Percentiles rank a stretch among this genome's conserved stretches.
phyloP scores from a whole-genome alignment of 2,888 invertebrate species.

The Nephrotoma appendiculata region DNA sequence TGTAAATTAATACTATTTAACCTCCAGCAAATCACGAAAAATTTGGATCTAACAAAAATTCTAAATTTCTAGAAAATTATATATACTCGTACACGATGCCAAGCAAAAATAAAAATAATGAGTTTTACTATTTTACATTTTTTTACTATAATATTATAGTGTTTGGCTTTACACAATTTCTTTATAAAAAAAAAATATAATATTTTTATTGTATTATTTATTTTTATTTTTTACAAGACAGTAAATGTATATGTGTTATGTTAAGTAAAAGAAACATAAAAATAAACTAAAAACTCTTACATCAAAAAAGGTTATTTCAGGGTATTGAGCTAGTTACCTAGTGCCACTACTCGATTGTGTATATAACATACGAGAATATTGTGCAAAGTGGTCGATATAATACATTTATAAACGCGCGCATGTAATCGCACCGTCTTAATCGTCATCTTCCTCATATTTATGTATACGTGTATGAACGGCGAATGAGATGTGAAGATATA shows the following conservation, averaged over 20 bases:
- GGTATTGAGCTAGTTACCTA: constrained; percentile 32
- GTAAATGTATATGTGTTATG: not conserved
- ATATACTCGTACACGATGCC: not conserved
- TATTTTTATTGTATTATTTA: not conserved
- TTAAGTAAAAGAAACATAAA: not conserved
- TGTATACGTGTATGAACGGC: not conserved
- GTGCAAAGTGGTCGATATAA: constrained; percentile 4
- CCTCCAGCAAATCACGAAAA: not conserved
- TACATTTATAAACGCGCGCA: not conserved
- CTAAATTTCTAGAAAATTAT: not conserved
- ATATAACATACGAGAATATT: not conserved
- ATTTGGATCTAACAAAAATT: not conserved
- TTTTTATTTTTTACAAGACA: not conserved
- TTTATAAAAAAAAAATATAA: not conserved
- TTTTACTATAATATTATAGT: not conserved
- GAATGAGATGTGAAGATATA: not conserved
- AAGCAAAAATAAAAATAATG: not conserved
- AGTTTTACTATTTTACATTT: not conserved
- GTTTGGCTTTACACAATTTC: not conserved
- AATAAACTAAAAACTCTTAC: not conserved
- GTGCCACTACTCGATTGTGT: constrained; percentile 17
- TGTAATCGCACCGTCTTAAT: not conserved
- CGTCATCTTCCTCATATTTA: not conserved
- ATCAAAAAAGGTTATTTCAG: constrained; percentile 21
- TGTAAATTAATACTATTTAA: no score